Evolutionary conservation across 2,113 vertebrate genomes (phyloP), one percentile per base, ranked within the genome.

Genomic region (Saguinus imperator): DNA sequence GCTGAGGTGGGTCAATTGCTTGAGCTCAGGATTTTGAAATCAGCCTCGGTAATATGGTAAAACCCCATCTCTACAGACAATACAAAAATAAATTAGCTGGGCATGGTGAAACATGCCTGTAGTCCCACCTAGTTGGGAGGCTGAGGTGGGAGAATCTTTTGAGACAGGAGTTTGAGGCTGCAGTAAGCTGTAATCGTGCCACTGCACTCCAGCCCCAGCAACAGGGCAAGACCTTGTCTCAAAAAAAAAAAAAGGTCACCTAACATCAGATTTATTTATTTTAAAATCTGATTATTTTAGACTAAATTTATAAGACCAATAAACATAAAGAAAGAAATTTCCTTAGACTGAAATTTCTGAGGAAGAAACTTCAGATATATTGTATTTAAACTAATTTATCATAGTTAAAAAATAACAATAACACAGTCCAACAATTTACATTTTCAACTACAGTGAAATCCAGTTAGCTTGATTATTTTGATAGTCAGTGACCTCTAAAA

Each of bases 201-300:
- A 14, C 61, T 32, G 61, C 61, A 64, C 27, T 64, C 27, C 12
- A 64, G 61, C 61, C 27, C 61, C 61, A 64, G 61, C 12, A 29
- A 64, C 27, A 64, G 5, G 6, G 61, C 61, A 64, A 64, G 61
- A 29, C 61, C 12, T 27, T 32, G 27, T 32, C 27, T 64, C 61
- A 61, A 27, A 64, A 64, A 11, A 58, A 58, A 58, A 21, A 1
- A 25, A 61, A 61, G 83, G 89, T 95, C 58, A 91, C 14, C 43
- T 35, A 83, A 55, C 20, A 68, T 16, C 27, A 86, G 27, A 81
- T 75, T 50, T 83, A 48, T 66, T 68, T 94, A 37, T 76, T 94
- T 89, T 96, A 29, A 87, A 89, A 96, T 81, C 89, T 58, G 21
- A 75, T 89, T 18, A 87, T 73, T 89, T 93, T 20, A 35, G 5